Base-by-base conservation (phyloP, 2,888 invertebrate genomes). In the Aproaerema taeniolella region DNA sequence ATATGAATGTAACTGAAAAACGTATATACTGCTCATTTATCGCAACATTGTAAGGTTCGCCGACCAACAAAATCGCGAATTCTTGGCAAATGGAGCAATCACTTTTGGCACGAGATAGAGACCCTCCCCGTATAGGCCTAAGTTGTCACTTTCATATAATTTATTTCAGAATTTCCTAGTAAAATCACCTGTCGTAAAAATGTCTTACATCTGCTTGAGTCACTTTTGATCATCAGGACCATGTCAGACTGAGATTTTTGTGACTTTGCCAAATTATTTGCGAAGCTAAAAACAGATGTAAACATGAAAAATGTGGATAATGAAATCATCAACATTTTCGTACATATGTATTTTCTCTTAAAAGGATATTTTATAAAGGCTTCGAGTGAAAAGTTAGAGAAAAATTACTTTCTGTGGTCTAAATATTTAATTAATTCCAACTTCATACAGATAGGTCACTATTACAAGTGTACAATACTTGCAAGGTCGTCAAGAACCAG, bases 21-120 rank as follows among this genome's bases (percentile, higher is more conserved):
- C n/a, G n/a, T n/a, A n/a, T n/a, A n/a, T n/a, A n/a, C n/a, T n/a
- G n/a, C n/a, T n/a, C n/a, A n/a, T n/a, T n/a, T n/a, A n/a, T n/a
- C n/a, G 20, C 4, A 24, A 49, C 49, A 55, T 53, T 45, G 43
- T 46, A 43, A 55, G 51, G 52, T 55, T 53, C 50, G 58, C 52
- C 56, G 57, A 57, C 56, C 60, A 52, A 46, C 46, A 47, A 20
- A n/a, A n/a, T 40, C 47, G 49, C 48, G 48, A 61, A 68, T 65
- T 67, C 60, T 75, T 73, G 73, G 73, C 74, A 73, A 60, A 58
- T 58, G 58, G 43, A 41, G 41, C 53, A 45, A 47, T 50, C 55
- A 59, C 58, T 60, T 67, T 70, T 72, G 75, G 75, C 74, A 72
- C 59, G 39, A 48, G 25, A 44, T 38, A 43, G 58, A 58, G 63